A percentile compares a stretch with the other conserved stretches of the same genome.
phyloP scores from a whole-genome alignment of 2,113 vertebrate species.

The Mesitornis unicolor region DNA sequence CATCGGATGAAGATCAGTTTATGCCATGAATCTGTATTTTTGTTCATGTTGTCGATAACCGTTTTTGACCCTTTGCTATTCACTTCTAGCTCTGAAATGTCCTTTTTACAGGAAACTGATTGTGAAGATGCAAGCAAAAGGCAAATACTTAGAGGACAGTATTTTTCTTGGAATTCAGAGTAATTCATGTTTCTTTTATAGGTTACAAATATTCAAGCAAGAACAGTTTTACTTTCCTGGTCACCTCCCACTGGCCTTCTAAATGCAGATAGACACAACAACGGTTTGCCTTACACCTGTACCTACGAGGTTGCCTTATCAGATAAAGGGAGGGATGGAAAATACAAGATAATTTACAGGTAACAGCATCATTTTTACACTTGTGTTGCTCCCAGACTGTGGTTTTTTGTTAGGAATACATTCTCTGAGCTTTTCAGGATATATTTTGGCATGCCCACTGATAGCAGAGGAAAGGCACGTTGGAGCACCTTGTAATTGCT shows the following conservation, averaged over 20 bases:
- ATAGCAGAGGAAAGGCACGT: neutral
- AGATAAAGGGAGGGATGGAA: constrained; percentile 93
- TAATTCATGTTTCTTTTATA: constrained; percentile 39
- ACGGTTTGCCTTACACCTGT: constrained; percentile 86
- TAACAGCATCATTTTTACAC: constrained; percentile 7
- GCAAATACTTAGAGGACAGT: neutral
- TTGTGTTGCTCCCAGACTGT: neutral
- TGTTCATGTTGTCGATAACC: neutral
- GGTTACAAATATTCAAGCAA: constrained; percentile 91
- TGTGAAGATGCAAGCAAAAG: neutral
- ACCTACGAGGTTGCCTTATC: constrained; percentile 93
- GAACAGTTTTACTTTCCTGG: constrained; percentile 88
- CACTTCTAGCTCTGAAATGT: neutral
- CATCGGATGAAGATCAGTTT: neutral
- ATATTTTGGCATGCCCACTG: neutral
- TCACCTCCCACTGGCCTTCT: constrained; percentile 83
- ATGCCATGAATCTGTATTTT: neutral
- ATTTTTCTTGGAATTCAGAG: neutral
- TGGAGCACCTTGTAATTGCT: neutral
- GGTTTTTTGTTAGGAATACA: neutral
- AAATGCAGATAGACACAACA: constrained; percentile 81
- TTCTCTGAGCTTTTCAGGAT: neutral
- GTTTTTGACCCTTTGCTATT: neutral
- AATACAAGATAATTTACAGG: constrained; percentile 96
- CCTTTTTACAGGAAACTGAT: neutral